Percentiles rank a stretch among this genome's conserved stretches.
phyloP scores from a whole-genome alignment of 35 echinoderm and acorn worm species.

The Hemicentrotus pulcherrimus region DNA sequence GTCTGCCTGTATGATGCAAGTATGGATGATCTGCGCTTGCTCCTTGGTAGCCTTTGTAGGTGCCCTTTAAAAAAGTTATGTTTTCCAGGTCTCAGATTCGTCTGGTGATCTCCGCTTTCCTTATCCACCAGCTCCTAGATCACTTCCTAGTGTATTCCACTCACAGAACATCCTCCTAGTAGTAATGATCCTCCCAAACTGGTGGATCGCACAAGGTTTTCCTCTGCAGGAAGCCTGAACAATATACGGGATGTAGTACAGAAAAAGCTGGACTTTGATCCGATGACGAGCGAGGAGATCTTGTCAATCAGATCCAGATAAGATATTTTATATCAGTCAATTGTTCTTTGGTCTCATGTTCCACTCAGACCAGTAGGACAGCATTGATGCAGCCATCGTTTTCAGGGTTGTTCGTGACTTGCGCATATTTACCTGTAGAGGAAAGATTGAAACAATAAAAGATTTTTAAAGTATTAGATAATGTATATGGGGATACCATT shows the following conservation, averaged over 20 bases:
- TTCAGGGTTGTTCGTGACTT: constrained; percentile 95
- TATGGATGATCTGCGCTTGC: background rate
- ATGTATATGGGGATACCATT: too few relatives aligned
- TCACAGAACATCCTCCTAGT: background rate
- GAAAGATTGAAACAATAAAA: constrained; percentile 21
- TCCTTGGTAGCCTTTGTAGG: background rate
- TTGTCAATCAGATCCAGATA: background rate
- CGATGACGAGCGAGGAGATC: background rate
- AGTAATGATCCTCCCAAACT: background rate
- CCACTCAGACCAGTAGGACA: constrained; percentile 79
- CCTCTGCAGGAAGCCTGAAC: background rate
- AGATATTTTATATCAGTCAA: background rate
- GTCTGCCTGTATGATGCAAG: background rate
- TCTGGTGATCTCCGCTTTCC: background rate
- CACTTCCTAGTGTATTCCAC: background rate
- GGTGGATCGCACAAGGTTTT: background rate
- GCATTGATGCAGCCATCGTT: constrained; percentile 98
- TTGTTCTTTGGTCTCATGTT: background rate
- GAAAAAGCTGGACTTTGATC: background rate
- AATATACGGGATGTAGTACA: background rate
- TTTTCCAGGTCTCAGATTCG: background rate
- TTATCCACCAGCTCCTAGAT: background rate
- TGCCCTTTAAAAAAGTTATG: too few relatives aligned
- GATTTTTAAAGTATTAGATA: background rate
- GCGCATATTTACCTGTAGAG: constrained; percentile 94